Evolutionary conservation across 2,797 vertebrate genomes (phyloP).

Genomic region (Buceros bicornis): DNA sequence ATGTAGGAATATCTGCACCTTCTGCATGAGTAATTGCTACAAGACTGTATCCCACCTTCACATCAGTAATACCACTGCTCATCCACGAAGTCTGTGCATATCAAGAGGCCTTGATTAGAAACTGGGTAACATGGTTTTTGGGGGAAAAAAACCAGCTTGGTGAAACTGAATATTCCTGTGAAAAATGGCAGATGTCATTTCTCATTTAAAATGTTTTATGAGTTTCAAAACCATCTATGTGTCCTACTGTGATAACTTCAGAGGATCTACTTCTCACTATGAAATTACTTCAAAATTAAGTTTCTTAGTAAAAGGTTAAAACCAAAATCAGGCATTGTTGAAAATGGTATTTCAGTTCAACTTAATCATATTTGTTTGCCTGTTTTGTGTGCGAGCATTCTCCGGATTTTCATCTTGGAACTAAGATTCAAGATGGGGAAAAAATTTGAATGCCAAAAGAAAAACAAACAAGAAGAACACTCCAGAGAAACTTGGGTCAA

Average conservation of each 20-base stretch:
- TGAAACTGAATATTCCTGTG: neutral
- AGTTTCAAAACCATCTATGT: neutral
- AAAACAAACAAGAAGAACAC: neutral
- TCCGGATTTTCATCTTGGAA: neutral
- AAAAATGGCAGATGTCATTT: neutral
- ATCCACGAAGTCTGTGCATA: neutral
- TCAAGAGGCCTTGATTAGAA: neutral
- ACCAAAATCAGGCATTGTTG: neutral
- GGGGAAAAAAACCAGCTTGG: accelerated
- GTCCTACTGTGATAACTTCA: neutral
- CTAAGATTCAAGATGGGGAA: neutral
- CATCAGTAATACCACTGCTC: neutral
- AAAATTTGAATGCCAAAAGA: neutral
- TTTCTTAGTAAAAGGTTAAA: neutral
- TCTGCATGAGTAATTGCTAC: neutral
- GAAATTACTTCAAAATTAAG: neutral
- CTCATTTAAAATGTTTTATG: neutral
- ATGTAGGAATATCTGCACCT: neutral
- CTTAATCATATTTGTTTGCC: neutral
- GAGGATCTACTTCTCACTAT: neutral
- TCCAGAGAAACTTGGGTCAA: neutral
- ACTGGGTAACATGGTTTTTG: accelerated
- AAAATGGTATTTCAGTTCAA: neutral
- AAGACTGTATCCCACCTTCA: neutral
- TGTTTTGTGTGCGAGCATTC: neutral